These are phyloP conservation scores for Brachynemurus nebulosus DNA, from an alignment of 2,888 invertebrate genomes.

Conservation along the genomic window DNA sequence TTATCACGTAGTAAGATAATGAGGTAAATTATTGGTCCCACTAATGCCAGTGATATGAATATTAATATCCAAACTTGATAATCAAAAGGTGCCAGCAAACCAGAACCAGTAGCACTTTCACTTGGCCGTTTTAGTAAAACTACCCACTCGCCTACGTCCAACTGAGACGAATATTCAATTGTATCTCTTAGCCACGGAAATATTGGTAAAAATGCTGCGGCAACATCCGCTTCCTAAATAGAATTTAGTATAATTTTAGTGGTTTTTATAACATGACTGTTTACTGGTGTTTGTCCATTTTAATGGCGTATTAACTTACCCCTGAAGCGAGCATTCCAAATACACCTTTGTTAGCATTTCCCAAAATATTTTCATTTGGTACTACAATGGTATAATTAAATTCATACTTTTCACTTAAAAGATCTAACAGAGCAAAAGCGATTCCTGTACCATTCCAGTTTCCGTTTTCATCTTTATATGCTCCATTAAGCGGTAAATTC, in stretches of 20 bases:
- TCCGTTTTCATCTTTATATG: constrained; percentile 35
- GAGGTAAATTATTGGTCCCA: constrained; percentile 65
- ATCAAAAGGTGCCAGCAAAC: constrained; percentile 69
- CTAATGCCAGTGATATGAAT: constrained; percentile 51
- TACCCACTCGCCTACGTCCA: constrained; percentile 66
- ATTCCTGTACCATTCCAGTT: constrained; percentile 49
- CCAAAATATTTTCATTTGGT: constrained; percentile 47
- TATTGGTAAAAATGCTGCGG: constrained; percentile 62
- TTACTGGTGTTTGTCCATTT: not conserved
- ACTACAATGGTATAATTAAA: constrained; percentile 58
- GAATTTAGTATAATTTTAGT: not conserved
- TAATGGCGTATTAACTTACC: constrained; percentile 29
- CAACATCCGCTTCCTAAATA: constrained; percentile 57
- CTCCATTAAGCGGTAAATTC: constrained; percentile 50
- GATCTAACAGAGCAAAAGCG: constrained; percentile 55
- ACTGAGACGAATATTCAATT: constrained; percentile 43
- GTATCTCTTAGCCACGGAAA: constrained; percentile 40
- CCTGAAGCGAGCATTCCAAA: constrained; percentile 45
- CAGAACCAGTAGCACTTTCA: constrained; percentile 71
- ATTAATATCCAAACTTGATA: constrained; percentile 46
- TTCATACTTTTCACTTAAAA: constrained; percentile 52
- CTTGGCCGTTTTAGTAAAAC: constrained; percentile 68
- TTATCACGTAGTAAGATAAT: constrained; percentile 50
- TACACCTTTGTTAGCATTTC: constrained; percentile 42
- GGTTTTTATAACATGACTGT: not conserved